phyloP scores from a whole-genome alignment of 2,113 vertebrate species.

The Neolamprologus ventralis region DNA sequence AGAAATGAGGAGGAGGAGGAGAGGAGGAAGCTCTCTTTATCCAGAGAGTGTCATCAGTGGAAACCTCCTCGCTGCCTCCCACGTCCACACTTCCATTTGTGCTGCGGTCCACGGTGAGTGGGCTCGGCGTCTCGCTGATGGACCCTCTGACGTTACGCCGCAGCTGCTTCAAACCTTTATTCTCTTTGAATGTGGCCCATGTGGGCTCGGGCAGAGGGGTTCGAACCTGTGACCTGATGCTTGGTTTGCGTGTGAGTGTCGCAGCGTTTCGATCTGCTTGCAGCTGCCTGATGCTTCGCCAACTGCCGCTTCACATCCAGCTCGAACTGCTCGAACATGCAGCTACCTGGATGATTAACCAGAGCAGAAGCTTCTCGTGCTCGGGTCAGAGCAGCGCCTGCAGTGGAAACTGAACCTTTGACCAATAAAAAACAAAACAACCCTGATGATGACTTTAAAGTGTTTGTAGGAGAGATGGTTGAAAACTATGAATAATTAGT shows the following conservation, averaged over 20 bases:
- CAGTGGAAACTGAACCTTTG: accelerated
- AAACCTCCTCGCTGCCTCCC: neutral
- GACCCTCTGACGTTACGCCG: neutral
- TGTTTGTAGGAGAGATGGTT: neutral
- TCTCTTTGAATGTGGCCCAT: accelerated
- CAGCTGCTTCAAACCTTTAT: neutral
- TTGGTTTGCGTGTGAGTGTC: accelerated
- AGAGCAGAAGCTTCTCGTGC: neutral
- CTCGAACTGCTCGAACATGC: neutral
- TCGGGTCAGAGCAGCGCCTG: neutral
- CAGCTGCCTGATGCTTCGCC: neutral
- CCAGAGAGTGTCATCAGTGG: slow-evolving; percentile 4
- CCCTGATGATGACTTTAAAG: neutral
- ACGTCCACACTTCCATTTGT: neutral
- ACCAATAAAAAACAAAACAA: neutral
- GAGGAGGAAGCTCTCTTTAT: slow-evolving; percentile 3
- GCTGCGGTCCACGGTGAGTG: neutral
- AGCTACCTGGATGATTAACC: neutral
- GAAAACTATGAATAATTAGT: accelerated
- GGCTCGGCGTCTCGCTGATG: neutral
- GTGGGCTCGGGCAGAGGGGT: neutral
- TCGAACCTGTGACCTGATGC: neutral
- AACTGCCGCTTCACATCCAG: neutral
- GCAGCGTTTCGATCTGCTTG: neutral
- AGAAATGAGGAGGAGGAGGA: neutral